Evolutionary conservation across 1,140 invertebrate genomes (phyloP), one percentile per base, ranked within the genome.

Genomic region (Cyphomyrmex costatus): DNA sequence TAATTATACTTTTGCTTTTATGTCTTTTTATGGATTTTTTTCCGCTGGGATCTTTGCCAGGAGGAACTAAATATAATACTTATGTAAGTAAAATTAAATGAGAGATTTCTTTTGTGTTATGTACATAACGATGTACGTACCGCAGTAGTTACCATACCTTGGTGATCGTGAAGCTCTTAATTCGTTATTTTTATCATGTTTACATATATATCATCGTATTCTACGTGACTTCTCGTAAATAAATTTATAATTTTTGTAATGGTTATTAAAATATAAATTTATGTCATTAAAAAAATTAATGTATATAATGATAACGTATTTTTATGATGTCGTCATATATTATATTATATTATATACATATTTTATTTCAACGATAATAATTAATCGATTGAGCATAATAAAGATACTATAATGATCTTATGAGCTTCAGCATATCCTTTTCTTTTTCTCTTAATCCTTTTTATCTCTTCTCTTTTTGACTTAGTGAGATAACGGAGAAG

Each of bases 131-230:
- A 21, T 51, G 42, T n/a, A 46, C 2, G 19, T 51, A n/a, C n/a
- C n/a, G n/a, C 12, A 30, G 14, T 51, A 49, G 33, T 36, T 42
- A 53, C 66, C 71, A 4, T 10, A 24, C 60, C 60, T 42, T 49
- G 27, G 58, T 19, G 60, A 78, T 78, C 60, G 60, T 27, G 58
- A 65, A 51, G 19, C 42, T 63, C 46, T 24, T 30, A 49, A 65
- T 27, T 51, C 27, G 12, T 78, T 49, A 51, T 56, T 78, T 65
- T 51, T 65, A 63, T 77, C 74, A 21, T 65, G 65, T 78, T 65
- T 51, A 19, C 12, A 21, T 21, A 46, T 30, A 53, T 63, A 46
- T 60, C 24, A 77, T 49, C 1, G n/a, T 14, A 19, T 30, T 33
- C 24, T 49, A 24, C 21, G 46, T 30, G 42, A 12, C 12, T 16